These are phyloP conservation scores for Parelbella ahira DNA, from an alignment of 2,888 invertebrate species.

Conservation along the genomic window DNA sequence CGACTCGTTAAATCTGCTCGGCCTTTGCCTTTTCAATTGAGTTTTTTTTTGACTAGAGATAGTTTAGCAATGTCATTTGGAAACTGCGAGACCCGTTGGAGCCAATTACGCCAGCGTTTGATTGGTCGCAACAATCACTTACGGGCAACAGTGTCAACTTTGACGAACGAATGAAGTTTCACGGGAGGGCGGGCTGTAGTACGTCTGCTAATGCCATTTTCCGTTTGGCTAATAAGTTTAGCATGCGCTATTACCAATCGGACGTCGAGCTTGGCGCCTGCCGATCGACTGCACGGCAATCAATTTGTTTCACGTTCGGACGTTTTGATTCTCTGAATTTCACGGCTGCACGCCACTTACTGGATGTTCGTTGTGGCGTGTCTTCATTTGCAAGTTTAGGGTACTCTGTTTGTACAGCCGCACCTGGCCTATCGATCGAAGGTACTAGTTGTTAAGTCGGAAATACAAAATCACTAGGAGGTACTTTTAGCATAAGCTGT, in stretches of 20 bases:
- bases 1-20: conserved; percentile 42
- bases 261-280: conserved; percentile 60
- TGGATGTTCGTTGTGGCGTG: conserved; percentile 56
- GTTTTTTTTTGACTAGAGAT: conserved; percentile 41
- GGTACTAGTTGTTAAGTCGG: conserved; percentile 7
- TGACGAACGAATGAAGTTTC: conserved; percentile 69
- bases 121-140: conserved; percentile 77
- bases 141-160: conserved; percentile 65
- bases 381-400: conserved; percentile 67
- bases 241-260: conserved; percentile 79
- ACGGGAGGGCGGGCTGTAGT: conserved; percentile 53
- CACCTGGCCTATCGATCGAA: conserved; percentile 3
- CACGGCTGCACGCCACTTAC: conserved; percentile 50
- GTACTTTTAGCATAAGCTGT: conserved; percentile 9
- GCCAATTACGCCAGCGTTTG: conserved; percentile 63
- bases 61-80: conserved; percentile 52
- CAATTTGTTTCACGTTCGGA: conserved; percentile 74
- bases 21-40: conserved; percentile 38
- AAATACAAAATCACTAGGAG: conserved; percentile 11
- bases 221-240: conserved; percentile 79
- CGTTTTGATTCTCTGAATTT: conserved; percentile 72
- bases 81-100: conserved; percentile 41
- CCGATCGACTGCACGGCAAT: conserved; percentile 65
- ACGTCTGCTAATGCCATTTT: conserved; percentile 76
- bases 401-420: conserved; percentile 47